Evolutionary conservation across 1,140 invertebrate genomes (phyloP), one percentile per base, ranked within the genome.

Genomic region (Sesamia nonagrioides): DNA sequence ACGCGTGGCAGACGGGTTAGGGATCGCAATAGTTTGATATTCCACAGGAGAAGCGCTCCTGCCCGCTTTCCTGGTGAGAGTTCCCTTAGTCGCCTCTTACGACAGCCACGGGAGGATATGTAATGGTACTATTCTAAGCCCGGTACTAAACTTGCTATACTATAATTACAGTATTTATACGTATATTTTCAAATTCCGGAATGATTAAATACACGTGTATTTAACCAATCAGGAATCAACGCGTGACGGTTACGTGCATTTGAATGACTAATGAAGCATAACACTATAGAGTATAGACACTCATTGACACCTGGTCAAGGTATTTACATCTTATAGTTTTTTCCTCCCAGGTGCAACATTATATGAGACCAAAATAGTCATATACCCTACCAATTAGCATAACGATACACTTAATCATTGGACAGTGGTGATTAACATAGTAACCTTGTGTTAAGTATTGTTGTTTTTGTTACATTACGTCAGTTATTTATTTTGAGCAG

Each of bases 271-370:
- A 66, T 66, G 37, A 17, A 15, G n/a, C 37, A n/a, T 66, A 37
- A 18, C 61, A 35, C 9, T 40, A 7, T 35, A n/a, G n/a, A n/a
- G n/a, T n/a, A n/a, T n/a, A 66, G 17, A 63, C 60, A 63, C 60
- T 18, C 9, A 18, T 9, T 42, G 18, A 69, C 66, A 69, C 66
- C 63, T 69, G 66, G 21, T 66, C 21, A 33, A 33, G 40, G 3
- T 37, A 66, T 66, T 66, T 66, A 45, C 40, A 37, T 61, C 1
- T 61, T 35, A 66, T 66, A 50, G 18, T 27, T n/a, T 21, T n/a
- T 69, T 48, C 21, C 72, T 60, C 45, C 72, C 54, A 74, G 27
- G n/a, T 56, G 54, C 45, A 27, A 74, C 35, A 27, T 73, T 73
- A 66, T 37, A 6, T 40, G 6, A 3, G 37, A 9, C 9, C 9